phyloP scores from a whole-genome alignment of 1,140 invertebrate species.

The Pararge aegeria region DNA sequence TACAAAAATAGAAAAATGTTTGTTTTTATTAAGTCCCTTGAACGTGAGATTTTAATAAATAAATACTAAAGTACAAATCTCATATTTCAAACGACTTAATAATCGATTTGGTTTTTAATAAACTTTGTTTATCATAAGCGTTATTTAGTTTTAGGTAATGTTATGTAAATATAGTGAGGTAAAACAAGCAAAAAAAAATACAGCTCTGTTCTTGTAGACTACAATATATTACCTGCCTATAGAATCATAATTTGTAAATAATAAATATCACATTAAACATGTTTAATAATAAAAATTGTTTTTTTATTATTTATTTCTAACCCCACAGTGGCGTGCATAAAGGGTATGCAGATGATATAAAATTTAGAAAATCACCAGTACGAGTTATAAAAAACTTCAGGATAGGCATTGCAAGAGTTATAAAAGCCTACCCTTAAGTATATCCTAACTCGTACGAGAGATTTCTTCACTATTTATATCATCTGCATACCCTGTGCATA shows the following conservation, averaged over 20 bases:
- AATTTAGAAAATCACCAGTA: no score
- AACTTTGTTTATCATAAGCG: constrained; percentile 55
- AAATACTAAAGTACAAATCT: neutral
- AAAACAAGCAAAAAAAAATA: constrained; percentile 25
- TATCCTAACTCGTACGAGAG: no score
- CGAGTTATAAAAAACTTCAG: no score
- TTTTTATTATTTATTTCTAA: neutral
- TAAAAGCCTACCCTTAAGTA: no score
- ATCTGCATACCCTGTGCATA: no score
- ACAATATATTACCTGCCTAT: constrained; percentile 30
- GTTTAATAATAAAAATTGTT: constrained; percentile 36
- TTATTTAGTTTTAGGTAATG: constrained; percentile 75
- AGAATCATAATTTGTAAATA: constrained; percentile 40
- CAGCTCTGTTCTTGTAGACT: constrained; percentile 35
- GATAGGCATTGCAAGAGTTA: no score
- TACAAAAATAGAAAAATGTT: neutral
- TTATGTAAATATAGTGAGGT: constrained; percentile 53
- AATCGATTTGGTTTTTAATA: constrained; percentile 8
- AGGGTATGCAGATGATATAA: no score
- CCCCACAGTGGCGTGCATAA: no score
- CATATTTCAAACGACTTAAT: neutral
- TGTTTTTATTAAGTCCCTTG: neutral
- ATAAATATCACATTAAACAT: constrained; percentile 35
- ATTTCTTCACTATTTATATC: no score
- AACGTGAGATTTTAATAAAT: neutral